phyloP scores from a whole-genome alignment of 2,797 vertebrate species.

The Vipera ursinii region DNA sequence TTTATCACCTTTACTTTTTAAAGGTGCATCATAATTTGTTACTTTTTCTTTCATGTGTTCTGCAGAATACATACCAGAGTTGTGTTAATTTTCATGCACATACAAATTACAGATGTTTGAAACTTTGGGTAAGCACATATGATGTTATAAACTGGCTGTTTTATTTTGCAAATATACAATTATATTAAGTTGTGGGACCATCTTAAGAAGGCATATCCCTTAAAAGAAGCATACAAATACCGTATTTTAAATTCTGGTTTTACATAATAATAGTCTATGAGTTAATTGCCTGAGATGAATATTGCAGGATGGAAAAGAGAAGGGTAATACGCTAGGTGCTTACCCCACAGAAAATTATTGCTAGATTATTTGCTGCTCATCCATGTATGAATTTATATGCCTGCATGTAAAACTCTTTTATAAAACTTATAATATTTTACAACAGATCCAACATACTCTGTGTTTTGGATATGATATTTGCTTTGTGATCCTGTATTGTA shows the following conservation, averaged over 20 bases:
- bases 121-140: background rate
- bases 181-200: background rate
- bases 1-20: slow-evolving; percentile 69
- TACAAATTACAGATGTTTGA: background rate
- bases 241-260: background rate
- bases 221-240: background rate
- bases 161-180: background rate
- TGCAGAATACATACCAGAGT: slow-evolving; percentile 45
- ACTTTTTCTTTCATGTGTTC: slow-evolving; percentile 66
- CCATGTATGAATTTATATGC: background rate
- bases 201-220: background rate
- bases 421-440: background rate
- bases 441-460: background rate
- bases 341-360: background rate
- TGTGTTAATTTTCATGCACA: background rate
- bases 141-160: background rate
- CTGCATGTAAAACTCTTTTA: background rate
- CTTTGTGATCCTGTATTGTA: background rate
- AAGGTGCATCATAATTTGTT: slow-evolving; percentile 54
- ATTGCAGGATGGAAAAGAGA: background rate
- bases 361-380: background rate
- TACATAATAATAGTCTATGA: background rate
- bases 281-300: background rate
- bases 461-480: background rate
- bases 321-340: background rate